Percentiles rank a stretch among this genome's conserved stretches.
Evolutionary conservation across 2,888 invertebrate genomes (phyloP).

Genomic region (Fissipunctia ypsillon): DNA sequence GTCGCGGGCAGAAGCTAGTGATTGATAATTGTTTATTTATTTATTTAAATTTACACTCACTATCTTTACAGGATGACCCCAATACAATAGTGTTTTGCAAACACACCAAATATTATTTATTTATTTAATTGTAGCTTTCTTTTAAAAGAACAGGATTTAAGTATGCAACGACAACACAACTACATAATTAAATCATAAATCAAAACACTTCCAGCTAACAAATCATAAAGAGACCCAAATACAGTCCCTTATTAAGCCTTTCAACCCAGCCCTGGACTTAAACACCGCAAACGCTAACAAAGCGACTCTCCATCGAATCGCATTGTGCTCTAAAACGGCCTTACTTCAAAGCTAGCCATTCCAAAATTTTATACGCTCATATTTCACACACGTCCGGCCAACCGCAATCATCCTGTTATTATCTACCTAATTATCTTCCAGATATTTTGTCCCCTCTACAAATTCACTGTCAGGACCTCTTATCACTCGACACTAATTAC

Average conservation of each 20-base stretch:
- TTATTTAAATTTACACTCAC: too few relatives aligned
- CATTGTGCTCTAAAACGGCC: constrained; percentile 35
- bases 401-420: constrained; percentile 58
- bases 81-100: too few relatives aligned
- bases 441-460: constrained; percentile 62
- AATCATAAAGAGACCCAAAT: constrained; percentile 35
- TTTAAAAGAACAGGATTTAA: neutral
- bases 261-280: constrained; percentile 22
- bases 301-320: constrained; percentile 35
- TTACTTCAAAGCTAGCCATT: constrained; percentile 31
- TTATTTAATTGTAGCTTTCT: too few relatives aligned
- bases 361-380: constrained; percentile 50
- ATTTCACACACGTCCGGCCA: constrained; percentile 49
- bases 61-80: too few relatives aligned
- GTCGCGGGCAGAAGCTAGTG: too few relatives aligned
- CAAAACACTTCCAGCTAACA: neutral
- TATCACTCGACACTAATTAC: constrained; percentile 74
- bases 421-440: constrained; percentile 63
- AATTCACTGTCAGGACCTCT: constrained; percentile 62
- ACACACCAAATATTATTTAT: too few relatives aligned
- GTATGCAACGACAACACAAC: neutral
- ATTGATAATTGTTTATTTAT: too few relatives aligned
- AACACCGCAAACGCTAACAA: constrained; percentile 28
- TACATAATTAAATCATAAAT: neutral
- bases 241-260: constrained; percentile 42